Evolutionary conservation across 1,140 invertebrate species (phyloP).

Genomic region (Drosophila prosaltans): DNA sequence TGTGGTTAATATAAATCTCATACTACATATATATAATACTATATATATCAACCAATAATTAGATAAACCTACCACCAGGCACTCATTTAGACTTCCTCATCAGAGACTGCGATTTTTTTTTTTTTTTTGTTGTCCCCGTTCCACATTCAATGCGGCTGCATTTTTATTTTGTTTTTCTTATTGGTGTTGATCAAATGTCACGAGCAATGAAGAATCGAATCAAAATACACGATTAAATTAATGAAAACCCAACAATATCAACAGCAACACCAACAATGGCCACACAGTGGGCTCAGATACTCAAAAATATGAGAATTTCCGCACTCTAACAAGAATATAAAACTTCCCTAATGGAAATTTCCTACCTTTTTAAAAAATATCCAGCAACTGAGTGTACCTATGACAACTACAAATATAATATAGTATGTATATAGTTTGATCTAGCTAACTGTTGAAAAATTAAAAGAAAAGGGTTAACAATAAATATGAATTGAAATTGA

Average conservation of each 20-base stretch:
- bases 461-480: no score
- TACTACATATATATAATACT: no score
- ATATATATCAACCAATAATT: not conserved
- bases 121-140: constrained; percentile 37
- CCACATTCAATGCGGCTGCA: constrained; percentile 21
- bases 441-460: no score
- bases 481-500: no score
- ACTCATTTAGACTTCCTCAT: constrained; percentile 4
- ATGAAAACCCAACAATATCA: constrained; percentile 34
- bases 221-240: constrained; percentile 65
- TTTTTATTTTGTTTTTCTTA: not conserved
- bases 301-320: no score
- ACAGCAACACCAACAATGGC: constrained; percentile 41
- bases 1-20: constrained; percentile 30
- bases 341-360: no score
- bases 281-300: constrained; percentile 2
- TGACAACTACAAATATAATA: no score
- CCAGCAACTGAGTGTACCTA: no score
- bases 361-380: no score
- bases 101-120: not conserved
- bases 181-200: constrained; percentile 60
- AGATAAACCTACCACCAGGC: constrained; percentile 9
- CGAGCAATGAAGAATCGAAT: constrained; percentile 53
- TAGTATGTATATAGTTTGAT: no score
- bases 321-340: no score